phyloP scores from a whole-genome alignment of 1,140 invertebrate genomes.

The Lepeophtheirus salmonis region DNA sequence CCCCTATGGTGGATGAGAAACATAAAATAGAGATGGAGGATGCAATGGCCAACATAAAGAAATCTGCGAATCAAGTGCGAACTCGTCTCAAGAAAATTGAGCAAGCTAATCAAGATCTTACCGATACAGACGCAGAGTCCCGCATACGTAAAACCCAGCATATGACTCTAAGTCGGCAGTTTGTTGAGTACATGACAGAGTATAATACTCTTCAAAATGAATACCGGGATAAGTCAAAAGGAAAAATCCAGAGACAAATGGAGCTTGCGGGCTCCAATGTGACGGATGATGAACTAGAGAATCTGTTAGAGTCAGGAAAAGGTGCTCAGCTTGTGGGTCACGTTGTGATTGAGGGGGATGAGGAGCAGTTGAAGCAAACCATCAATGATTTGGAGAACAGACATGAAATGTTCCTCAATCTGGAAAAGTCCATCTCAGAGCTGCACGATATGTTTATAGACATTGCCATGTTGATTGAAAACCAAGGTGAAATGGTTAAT shows the following conservation, averaged over 20 bases:
- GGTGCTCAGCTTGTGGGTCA: conserved; percentile 7
- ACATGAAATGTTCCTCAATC: conserved; percentile 35
- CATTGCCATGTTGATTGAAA: conserved; percentile 17
- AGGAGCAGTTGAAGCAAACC: conserved; percentile 4
- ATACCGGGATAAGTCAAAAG: background rate
- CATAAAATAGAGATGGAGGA: conserved; percentile 7
- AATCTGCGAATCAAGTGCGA: background rate
- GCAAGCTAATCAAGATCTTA: background rate
- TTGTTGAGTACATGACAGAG: conserved; percentile 14
- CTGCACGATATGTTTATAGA: conserved; percentile 32
- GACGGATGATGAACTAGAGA: conserved; percentile 11
- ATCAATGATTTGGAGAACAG: conserved; percentile 14
- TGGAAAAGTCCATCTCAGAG: conserved; percentile 26
- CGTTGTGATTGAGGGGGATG: conserved; percentile 10
- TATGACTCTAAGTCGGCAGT: background rate
- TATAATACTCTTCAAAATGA: conserved; percentile 6
- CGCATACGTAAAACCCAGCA: conserved; percentile 11
- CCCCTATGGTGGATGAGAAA: background rate
- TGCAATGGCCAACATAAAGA: conserved; percentile 9
- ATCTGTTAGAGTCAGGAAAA: conserved; percentile 1
- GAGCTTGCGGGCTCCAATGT: conserved; percentile 4
- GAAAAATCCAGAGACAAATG: conserved; percentile 4
- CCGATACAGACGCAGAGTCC: background rate
- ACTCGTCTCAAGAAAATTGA: conserved; percentile 11
- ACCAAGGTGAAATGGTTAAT: conserved; percentile 75